Evolutionary conservation across 2,113 vertebrate species (phyloP).

Genomic region (Tragelaphus strepsiceros): DNA sequence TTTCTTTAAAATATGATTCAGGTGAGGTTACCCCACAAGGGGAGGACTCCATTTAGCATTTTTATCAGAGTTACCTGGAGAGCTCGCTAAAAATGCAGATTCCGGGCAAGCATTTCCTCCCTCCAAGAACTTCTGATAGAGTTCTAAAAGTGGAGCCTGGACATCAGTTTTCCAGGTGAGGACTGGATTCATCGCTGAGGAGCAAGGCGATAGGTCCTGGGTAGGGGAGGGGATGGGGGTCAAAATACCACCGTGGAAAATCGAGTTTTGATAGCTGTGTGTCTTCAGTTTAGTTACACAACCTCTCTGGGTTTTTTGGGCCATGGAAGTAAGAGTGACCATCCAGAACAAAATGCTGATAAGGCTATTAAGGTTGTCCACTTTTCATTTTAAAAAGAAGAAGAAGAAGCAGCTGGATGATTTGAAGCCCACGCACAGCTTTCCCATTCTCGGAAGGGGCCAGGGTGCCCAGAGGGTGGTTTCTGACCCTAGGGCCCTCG

Average conservation of each 20-base stretch:
- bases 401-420: neutral
- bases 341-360: neutral
- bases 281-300: neutral
- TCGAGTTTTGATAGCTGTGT: neutral
- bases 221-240: neutral
- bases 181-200: neutral
- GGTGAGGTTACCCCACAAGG: neutral
- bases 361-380: neutral
- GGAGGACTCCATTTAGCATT: neutral
- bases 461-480: neutral
- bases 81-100: neutral
- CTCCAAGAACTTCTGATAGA: neutral
- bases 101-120: neutral
- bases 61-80: neutral
- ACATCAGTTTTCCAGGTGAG: neutral
- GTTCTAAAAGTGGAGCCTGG: neutral
- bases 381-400: neutral
- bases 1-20: neutral
- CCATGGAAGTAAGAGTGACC: neutral
- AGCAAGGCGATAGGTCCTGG: neutral
- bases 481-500: neutral
- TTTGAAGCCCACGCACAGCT: neutral
- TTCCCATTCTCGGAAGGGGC: neutral
- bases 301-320: slow-evolving; percentile 24
- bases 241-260: neutral